Evolutionary conservation across 2,888 invertebrate species (phyloP), one percentile per base, ranked within the genome.

Genomic region (Erebia ligea): DNA sequence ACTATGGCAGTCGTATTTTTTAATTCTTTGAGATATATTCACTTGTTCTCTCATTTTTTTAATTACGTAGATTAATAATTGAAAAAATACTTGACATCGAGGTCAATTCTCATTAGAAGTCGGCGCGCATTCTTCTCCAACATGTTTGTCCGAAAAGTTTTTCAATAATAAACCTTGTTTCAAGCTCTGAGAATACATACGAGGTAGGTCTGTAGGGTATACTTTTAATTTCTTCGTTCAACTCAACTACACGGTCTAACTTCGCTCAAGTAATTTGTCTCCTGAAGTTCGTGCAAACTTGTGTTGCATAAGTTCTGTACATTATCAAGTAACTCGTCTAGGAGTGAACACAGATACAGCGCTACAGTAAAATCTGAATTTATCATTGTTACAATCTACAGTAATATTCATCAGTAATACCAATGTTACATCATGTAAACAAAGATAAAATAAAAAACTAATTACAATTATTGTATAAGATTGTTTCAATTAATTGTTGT

Each of bases 211-310:
- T 10, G 17, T 54, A 54, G 8, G 17, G n/a, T 17, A 19, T 9
- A 17, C 52, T n/a, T 17, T 8, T 54, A 17, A 61, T 42, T 21
- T 62, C 19, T 62, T 62, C 48, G 8, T 62, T 11, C 19, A 61
- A 40, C 59, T 19, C 19, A 45, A 45, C 45, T 13, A 61, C 42
- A 25, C n/a, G 45, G 62, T 19, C 13, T 15, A 48, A 62, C 45
- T 62, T 62, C 17, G 21, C 15, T 21, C 21, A 25, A 62, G 62
- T 25, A 62, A 62, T 48, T 62, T 48, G 62, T 62, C 62, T 25
- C 19, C 48, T 8, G 6, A 62, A 62, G 21, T 62, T 62, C 48
- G 9, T 9, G 17, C n/a, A 1, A 59, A 59, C n/a, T 59, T 59
- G 17, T 40, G 9, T 42, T 62, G 62, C 21, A 21, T 48, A 62